Conservation (phyloP, 2,888 invertebrate genomes). For the Eupithecia insigniata region DNA sequence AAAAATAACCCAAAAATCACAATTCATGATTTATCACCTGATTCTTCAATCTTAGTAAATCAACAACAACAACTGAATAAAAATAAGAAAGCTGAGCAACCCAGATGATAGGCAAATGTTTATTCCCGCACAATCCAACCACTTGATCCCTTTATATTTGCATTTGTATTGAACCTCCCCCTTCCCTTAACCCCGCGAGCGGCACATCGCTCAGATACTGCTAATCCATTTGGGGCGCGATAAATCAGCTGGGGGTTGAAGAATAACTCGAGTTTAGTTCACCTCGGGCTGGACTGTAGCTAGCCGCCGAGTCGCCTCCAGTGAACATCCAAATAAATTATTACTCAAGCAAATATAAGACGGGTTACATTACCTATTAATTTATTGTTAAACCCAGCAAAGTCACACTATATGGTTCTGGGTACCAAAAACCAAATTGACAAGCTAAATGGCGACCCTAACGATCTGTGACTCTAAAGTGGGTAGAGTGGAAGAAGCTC, state of each 20-base stretch:
- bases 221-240: conserved; percentile 40
- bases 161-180: conserved; percentile 26
- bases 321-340: too few relatives aligned
- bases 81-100: neutral
- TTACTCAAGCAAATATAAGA: too few relatives aligned
- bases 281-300: neutral
- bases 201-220: conserved; percentile 30
- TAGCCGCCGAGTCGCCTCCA: neutral
- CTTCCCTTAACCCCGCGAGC: neutral
- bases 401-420: too few relatives aligned
- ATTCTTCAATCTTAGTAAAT: neutral
- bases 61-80: neutral
- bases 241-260: conserved; percentile 36
- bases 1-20: neutral
- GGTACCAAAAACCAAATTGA: too few relatives aligned
- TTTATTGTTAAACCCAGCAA: too few relatives aligned
- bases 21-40: neutral
- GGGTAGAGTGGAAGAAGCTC: too few relatives aligned
- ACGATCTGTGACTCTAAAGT: too few relatives aligned
- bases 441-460: too few relatives aligned
- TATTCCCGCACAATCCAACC: conserved; percentile 24
- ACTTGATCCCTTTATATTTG: conserved; percentile 28
- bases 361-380: too few relatives aligned
- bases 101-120: conserved; percentile 16
- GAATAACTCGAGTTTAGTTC: conserved; percentile 1